Percentiles rank a stretch among this genome's conserved stretches.
phyloP scores from a whole-genome alignment of 2,888 invertebrate genomes.

The Cerastoderma edule region DNA sequence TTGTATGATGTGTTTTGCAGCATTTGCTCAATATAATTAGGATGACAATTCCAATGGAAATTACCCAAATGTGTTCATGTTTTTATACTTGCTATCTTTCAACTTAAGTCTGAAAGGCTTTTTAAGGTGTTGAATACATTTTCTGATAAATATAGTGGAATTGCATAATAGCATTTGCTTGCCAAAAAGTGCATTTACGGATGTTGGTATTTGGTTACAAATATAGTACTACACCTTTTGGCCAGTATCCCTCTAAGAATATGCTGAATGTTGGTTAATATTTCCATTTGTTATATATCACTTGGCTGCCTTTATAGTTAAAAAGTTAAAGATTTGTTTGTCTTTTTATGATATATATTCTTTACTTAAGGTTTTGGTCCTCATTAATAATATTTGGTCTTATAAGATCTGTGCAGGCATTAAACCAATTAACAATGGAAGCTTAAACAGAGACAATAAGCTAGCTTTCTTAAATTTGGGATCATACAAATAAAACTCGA shows the following conservation, averaged over 20 bases:
- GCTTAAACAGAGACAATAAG: too few species aligned
- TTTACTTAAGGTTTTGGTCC: too few species aligned
- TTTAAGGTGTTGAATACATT: slow-evolving; percentile 7
- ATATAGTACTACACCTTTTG: too few species aligned
- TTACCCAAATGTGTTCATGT: slow-evolving; percentile 17
- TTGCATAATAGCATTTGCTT: not conserved
- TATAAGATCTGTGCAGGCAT: not conserved
- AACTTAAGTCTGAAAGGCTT: too few species aligned
- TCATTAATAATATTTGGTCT: not conserved
- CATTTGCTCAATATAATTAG: not conserved
- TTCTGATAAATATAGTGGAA: not conserved
- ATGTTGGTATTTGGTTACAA: not conserved
- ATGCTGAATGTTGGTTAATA: not conserved
- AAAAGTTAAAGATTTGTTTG: not conserved
- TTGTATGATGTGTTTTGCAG: not conserved
- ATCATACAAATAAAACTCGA: slow-evolving; percentile 1
- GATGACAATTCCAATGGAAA: slow-evolving; percentile 4
- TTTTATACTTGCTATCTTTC: slow-evolving; percentile 8
- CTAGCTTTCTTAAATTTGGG: too few species aligned
- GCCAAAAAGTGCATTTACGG: not conserved
- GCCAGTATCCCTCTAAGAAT: too few species aligned
- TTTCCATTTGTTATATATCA: not conserved
- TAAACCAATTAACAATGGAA: too few species aligned
- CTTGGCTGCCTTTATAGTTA: not conserved
- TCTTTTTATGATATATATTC: not conserved